Evolutionary conservation across 2,797 vertebrate species (phyloP), one percentile per base, ranked within the genome.

Genomic region (Sebastes iracundus): DNA sequence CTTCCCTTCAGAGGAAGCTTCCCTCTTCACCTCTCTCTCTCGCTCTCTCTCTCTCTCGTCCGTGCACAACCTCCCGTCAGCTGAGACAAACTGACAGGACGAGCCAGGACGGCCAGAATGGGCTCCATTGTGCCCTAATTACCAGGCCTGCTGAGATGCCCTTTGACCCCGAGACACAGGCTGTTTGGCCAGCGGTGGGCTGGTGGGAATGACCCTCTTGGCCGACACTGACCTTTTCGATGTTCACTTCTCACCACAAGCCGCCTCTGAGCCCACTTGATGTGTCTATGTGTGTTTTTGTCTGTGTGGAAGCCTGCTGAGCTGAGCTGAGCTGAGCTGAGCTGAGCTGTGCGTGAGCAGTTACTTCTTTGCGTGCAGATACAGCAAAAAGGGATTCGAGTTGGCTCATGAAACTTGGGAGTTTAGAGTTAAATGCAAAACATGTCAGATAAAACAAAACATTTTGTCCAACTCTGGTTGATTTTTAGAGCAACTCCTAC

Each of bases 151-250:
- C 86, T 84, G 89, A 69, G 85, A 77, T 83, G 85, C 76, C 87
- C 90, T 88, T 52, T 81, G 88, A 87, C 85, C 88, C 75, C 32
- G n/a, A 86, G 81, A 90, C 82, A 78, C 72, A 74, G 84, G 49
- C 69, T 86, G 72, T 88, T 79, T 84, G 87, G 83, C 79, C 85
- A 76, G 73, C 2, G 30, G 63, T 75, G 78, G 77, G 82, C 88
- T 88, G 90, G 85, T 92, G 88, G 83, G 83, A 83, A 86, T 80
- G 89, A 93, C 84, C 32, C 90, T 70, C 74, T 78, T 68, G 70
- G 42, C 64, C n/a, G 22, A 70, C 13, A 16, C 16, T 75, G 84
- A 91, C 87, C 86, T 88, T 35, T 84, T 86, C 30, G 7, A 76
- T 68, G 72, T 82, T 87, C 82, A 81, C 81, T 80, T 88, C 90